Percentiles rank a stretch among this genome's conserved stretches.
Evolutionary conservation across 2,888 invertebrate species (phyloP).

Genomic region (Stenurella melanura): DNA sequence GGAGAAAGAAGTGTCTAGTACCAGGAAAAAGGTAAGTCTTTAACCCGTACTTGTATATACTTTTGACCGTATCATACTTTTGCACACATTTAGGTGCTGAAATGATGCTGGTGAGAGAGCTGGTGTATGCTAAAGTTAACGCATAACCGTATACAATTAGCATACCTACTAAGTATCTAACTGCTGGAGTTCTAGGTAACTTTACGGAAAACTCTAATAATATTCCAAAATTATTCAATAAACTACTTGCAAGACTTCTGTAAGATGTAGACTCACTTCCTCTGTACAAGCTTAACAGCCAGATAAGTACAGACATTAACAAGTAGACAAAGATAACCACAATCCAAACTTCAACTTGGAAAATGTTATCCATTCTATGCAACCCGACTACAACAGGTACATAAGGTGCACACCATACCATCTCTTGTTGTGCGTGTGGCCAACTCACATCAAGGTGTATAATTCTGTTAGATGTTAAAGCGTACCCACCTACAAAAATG

Average conservation of each 20-base stretch:
- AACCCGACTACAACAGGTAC: conserved; percentile 33
- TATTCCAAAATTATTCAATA: conserved; percentile 25
- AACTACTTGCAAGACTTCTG: background rate
- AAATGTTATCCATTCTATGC: conserved; percentile 31
- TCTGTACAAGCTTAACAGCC: conserved; percentile 19
- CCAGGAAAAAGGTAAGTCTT: conserved; percentile 20
- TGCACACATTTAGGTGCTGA: conserved; percentile 31
- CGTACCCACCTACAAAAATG: conserved; percentile 42
- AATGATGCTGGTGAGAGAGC: conserved; percentile 37
- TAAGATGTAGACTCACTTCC: background rate
- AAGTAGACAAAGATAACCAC: conserved; percentile 16
- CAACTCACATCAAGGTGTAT: conserved; percentile 33
- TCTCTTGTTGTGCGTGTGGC: conserved; percentile 26
- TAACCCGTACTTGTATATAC: conserved; percentile 44
- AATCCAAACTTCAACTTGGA: conserved; percentile 3
- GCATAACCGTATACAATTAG: conserved; percentile 31
- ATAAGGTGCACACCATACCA: conserved; percentile 43
- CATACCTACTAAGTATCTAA: conserved; percentile 42
- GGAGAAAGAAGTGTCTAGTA: background rate
- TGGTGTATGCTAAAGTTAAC: conserved; percentile 22
- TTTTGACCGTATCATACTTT: conserved; percentile 37
- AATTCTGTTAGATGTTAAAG: conserved; percentile 1
- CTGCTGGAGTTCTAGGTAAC: conserved; percentile 24
- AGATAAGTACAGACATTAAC: conserved; percentile 21
- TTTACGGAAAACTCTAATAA: conserved; percentile 20